Evolutionary conservation across 2,797 vertebrate genomes (phyloP).

Genomic region (Sarcoramphus papa): DNA sequence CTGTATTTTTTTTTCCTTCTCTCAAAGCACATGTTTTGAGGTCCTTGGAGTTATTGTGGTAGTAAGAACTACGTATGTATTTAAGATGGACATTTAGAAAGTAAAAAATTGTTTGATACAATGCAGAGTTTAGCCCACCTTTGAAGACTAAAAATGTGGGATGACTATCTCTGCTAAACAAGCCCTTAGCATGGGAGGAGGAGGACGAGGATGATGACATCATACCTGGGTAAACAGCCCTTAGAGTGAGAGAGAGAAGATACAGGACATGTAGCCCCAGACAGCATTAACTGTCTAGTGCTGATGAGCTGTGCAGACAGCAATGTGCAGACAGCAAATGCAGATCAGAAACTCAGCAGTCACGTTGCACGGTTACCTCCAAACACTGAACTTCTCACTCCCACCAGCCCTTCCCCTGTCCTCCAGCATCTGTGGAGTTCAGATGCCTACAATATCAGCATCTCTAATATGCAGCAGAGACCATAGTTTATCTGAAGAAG

Average conservation of each 20-base stretch:
- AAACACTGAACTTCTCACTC: background rate
- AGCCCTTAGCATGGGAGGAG: background rate
- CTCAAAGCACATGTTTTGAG: background rate
- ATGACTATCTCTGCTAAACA: background rate
- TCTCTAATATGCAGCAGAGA: background rate
- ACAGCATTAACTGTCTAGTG: background rate
- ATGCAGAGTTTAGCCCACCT: background rate
- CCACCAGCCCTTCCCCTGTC: too few relatives aligned
- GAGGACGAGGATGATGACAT: background rate
- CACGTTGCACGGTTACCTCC: accelerated
- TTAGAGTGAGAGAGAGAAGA: background rate
- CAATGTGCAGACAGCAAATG: background rate
- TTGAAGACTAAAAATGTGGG: background rate
- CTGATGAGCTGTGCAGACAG: background rate
- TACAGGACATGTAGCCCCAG: accelerated
- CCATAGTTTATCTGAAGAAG: background rate
- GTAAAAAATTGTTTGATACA: background rate
- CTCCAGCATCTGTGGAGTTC: background rate
- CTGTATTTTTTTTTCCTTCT: background rate
- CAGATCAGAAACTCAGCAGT: background rate
- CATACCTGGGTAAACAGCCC: background rate
- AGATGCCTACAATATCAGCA: background rate
- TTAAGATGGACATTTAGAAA: background rate
- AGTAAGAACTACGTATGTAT: background rate
- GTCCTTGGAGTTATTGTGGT: background rate